A percentile compares a stretch with the other conserved stretches of the same genome.
Evolutionary conservation across 2,888 invertebrate species (phyloP).

Genomic region (Diarsia dahlii): DNA sequence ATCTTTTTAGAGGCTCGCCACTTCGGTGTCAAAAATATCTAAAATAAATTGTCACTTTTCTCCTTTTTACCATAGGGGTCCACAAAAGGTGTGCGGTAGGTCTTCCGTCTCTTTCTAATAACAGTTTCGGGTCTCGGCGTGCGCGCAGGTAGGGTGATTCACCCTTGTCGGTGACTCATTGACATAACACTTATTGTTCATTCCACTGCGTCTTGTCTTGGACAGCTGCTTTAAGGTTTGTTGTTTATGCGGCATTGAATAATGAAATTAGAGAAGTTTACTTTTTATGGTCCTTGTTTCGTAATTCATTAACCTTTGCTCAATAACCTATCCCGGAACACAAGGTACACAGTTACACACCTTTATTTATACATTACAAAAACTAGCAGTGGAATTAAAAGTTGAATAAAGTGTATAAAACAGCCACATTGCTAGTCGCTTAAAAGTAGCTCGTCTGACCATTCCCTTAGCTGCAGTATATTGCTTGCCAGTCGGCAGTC

Average conservation of each 20-base stretch:
- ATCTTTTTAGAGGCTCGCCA: conserved; percentile 54
- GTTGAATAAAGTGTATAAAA: background rate
- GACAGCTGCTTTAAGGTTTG: conserved; percentile 18
- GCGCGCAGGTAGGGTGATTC: conserved; percentile 76
- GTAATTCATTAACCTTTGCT: conserved; percentile 14
- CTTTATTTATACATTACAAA: conserved; percentile 1
- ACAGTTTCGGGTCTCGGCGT: conserved; percentile 61
- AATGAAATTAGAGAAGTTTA: conserved; percentile 9
- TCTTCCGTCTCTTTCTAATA: conserved; percentile 68
- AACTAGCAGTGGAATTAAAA: background rate
- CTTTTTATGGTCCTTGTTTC: conserved; percentile 4
- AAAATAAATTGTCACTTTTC: conserved; percentile 68
- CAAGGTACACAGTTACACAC: background rate
- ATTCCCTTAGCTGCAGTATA: conserved; percentile 51
- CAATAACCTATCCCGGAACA: background rate
- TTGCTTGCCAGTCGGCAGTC: conserved; percentile 56
- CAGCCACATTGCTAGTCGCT: background rate
- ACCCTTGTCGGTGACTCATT: conserved; percentile 65
- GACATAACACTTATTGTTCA: conserved; percentile 49
- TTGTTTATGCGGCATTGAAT: conserved; percentile 34
- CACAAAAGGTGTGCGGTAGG: conserved; percentile 71
- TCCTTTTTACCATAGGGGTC: conserved; percentile 59
- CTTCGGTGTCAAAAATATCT: conserved; percentile 65
- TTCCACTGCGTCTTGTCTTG: conserved; percentile 57
- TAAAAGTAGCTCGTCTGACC: conserved; percentile 26